Conservation (phyloP, 2,113 vertebrate genomes). For the Dipodomys spectabilis region DNA sequence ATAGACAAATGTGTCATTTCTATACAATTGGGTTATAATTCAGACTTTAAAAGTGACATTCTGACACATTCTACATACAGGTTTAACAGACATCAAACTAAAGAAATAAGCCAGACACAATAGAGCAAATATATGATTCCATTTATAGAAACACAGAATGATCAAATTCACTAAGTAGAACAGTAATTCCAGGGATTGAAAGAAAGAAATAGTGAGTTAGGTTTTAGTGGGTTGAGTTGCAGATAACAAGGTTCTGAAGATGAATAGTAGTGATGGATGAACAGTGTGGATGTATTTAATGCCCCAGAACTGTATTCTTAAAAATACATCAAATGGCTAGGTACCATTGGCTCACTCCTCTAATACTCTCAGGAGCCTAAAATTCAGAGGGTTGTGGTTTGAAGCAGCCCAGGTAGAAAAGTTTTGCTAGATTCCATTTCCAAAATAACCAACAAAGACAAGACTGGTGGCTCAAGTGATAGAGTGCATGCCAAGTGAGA, state of each 20-base stretch:
- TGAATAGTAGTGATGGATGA: neutral
- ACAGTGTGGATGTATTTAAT: neutral
- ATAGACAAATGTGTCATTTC: neutral
- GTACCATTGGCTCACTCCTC: no score
- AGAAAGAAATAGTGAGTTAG: neutral
- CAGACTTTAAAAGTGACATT: neutral
- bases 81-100: neutral
- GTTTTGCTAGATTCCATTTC: no score
- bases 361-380: no score
- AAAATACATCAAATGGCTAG: neutral
- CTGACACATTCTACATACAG: neutral
- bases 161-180: constrained; percentile 29
- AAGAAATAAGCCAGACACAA: neutral
- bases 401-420: no score
- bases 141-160: neutral
- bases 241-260: neutral
- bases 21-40: neutral
- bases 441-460: no score
- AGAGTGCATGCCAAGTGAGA: no score
- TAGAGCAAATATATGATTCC: neutral
- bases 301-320: neutral
- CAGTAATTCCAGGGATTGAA: neutral
- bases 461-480: no score
- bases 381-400: no score
- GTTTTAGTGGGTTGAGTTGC: neutral